Evolutionary conservation across 2,797 vertebrate genomes (phyloP).

Genomic region (Hydrophis major): DNA sequence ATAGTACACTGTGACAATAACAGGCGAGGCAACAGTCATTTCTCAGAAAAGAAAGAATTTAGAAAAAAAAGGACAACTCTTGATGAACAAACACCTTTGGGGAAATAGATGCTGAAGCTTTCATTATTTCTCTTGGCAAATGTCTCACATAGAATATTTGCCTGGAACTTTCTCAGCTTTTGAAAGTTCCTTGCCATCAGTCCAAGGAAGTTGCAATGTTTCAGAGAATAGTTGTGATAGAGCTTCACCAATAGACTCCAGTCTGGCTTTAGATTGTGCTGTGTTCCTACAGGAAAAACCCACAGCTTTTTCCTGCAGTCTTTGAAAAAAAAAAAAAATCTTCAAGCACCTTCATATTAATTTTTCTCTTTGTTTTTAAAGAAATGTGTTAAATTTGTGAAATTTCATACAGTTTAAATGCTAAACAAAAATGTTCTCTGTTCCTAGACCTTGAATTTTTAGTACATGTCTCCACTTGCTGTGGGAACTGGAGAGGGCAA

Average conservation of each 20-base stretch:
- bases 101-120: constrained; percentile 67
- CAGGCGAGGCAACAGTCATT: constrained; percentile 50
- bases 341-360: neutral
- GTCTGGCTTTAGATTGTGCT: constrained; percentile 54
- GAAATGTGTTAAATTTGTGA: neutral
- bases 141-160: constrained; percentile 10
- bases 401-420: neutral
- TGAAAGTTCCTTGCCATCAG: constrained; percentile 62
- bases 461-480: neutral
- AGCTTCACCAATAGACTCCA: constrained; percentile 42
- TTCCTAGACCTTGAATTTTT: neutral
- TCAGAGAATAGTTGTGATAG: constrained; percentile 43
- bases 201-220: constrained; percentile 53
- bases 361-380: neutral
- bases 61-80: constrained; percentile 44
- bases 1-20: constrained; percentile 60
- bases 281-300: neutral
- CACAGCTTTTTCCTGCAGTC: neutral
- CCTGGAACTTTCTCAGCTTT: constrained; percentile 69
- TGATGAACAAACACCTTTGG: constrained; percentile 61
- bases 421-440: neutral
- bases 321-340: neutral
- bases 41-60: constrained; percentile 36
- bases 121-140: constrained; percentile 60
- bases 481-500: neutral